Evolutionary conservation across 2,797 vertebrate species (phyloP).

Genomic region (Myotis pilosus): DNA sequence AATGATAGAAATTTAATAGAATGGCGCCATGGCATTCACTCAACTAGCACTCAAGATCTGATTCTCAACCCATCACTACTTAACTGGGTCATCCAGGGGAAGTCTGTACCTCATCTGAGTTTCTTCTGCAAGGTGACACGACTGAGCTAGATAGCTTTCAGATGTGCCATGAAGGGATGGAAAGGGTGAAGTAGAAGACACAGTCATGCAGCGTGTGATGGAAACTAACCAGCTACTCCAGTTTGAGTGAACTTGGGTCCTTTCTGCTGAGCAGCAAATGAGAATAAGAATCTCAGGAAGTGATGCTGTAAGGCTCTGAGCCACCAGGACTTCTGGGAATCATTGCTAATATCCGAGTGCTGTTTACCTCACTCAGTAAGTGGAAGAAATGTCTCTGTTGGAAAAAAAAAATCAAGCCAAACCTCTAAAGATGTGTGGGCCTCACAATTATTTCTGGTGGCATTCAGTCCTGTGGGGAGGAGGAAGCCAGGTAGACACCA

Average conservation of each 20-base stretch:
- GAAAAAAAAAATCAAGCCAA: constrained; percentile 52
- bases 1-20: background rate
- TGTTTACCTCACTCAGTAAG: background rate
- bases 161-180: background rate
- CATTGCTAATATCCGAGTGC: background rate
- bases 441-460: constrained; percentile 56
- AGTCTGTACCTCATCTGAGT: background rate
- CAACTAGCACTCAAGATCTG: background rate
- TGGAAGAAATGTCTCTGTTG: constrained; percentile 28
- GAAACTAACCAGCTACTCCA: background rate
- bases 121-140: background rate
- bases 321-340: background rate
- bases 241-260: background rate
- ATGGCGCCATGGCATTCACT: background rate
- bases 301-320: background rate
- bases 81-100: background rate
- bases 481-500: constrained; percentile 39
- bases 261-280: background rate
- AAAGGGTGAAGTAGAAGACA: background rate
- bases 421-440: constrained; percentile 9
- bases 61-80: background rate
- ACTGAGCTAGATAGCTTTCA: background rate
- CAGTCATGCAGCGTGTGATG: background rate
- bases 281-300: background rate
- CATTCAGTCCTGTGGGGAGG: background rate